phyloP scores from a whole-genome alignment of 2,888 invertebrate species.

The Drosophila infuscata region DNA sequence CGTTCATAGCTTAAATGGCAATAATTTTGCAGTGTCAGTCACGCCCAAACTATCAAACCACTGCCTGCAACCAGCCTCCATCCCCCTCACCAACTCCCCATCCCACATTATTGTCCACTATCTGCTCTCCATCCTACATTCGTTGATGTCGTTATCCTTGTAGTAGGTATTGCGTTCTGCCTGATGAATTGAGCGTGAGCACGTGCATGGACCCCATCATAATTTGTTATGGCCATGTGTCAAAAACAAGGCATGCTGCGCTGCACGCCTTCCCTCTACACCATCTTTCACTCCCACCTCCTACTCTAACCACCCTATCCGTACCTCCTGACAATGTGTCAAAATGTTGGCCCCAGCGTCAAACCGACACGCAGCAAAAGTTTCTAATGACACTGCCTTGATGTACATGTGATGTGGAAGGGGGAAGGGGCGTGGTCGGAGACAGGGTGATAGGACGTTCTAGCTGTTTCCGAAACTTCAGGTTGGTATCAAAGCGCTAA shows the following conservation, averaged over 20 bases:
- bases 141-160: slow-evolving; percentile 11
- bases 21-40: slow-evolving; percentile 67
- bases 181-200: slow-evolving; percentile 77
- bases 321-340: slow-evolving; percentile 59
- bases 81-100: background rate
- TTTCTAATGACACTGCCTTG: slow-evolving; percentile 55
- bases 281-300: background rate
- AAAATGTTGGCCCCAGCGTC: slow-evolving; percentile 60
- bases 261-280: background rate
- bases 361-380: slow-evolving; percentile 62
- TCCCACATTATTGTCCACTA: background rate
- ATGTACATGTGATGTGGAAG: slow-evolving; percentile 6
- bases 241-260: slow-evolving; percentile 62
- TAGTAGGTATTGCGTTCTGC: slow-evolving; percentile 62
- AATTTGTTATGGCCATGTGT: slow-evolving; percentile 75
- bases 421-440: background rate
- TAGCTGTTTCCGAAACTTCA: slow-evolving; percentile 53
- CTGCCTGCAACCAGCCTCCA: background rate
- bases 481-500: slow-evolving; percentile 47
- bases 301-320: background rate
- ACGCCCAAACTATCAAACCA: slow-evolving; percentile 53
- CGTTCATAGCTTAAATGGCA: slow-evolving; percentile 71
- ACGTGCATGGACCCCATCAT: slow-evolving; percentile 77
- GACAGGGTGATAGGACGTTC: slow-evolving; percentile 29
- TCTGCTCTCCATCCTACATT: slow-evolving; percentile 1